Evolutionary conservation across 2,888 invertebrate genomes (phyloP), one percentile per base, ranked within the genome.

Genomic region (Limnephilus rhombicus): DNA sequence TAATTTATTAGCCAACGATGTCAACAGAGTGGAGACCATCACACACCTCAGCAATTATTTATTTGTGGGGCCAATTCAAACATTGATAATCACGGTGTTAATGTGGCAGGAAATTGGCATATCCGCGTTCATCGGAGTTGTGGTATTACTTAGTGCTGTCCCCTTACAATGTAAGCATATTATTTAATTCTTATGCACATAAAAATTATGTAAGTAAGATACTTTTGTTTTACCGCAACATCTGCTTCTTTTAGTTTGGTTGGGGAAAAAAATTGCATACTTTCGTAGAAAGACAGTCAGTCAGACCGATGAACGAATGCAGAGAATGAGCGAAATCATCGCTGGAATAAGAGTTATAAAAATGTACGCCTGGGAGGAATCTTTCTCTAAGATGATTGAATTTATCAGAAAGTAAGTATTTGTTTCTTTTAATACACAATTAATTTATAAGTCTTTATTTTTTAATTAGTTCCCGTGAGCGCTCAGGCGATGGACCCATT

Each of bases 341-440:
- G 96, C 96, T 92, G 98, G 98, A 0, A 98, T 98, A 94, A 97
- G 98, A 94, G 98, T 98, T 0, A 98, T 98, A 94, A 98, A 98
- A 96, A 98, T 98, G 98, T 98, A 98, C 94, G 97, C 98, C 3
- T 98, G 98, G 97, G 98, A 98, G 94, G 97, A 97, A 93, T 97
- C 98, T 0, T 98, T 98, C 94, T 97, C 97, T 90, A 96, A 97
- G 91, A 95, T 98, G 0, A 97, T 98, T 5, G 96, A 96, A 89
- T 95, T 96, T 91, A 96, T 98, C 18, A 96, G 98, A 95, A 97
- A 96, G 98, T 98, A 81, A 83, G 89, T 81, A 24, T 24, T 85
- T 41, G 11, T 13, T 34, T 45, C 7, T 85, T 85, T 24, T 24
- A 37, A 7, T 24, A 82, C 31, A 82, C 13, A 31, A 82, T 82